Evolutionary conservation across 2,888 invertebrate species (phyloP), one percentile per base, ranked within the genome.

Genomic region (Diaperis boleti): DNA sequence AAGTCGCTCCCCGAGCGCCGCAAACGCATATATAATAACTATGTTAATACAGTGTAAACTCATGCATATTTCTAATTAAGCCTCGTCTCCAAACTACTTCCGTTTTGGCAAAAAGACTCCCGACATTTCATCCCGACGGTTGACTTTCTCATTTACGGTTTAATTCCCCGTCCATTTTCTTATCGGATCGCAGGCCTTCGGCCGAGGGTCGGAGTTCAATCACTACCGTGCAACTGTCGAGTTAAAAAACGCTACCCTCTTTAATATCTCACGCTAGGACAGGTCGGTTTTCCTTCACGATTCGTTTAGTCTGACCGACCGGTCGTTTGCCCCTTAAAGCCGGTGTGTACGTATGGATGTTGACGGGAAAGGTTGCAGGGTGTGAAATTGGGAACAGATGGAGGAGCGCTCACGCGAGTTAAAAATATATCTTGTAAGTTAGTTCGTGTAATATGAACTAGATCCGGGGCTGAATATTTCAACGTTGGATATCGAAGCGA

Each of bases 261-360:
- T 68, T 65, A 68, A 68, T 69, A 69, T 69, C 64, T 61, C 45
- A 44, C 63, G 66, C 62, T 69, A 45, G 65, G 67, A 66, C 66
- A 64, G 67, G 56, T 65, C 49, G 45, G 55, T 41, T 59, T 56
- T 61, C 57, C 11, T 45, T 52, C 52, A 41, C 52, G 52, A 39
- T 39, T 52, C 52, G 52, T 52, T 52, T 52, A 52, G 37, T 39
- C 22, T 14, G 39, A 13, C 39, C 39, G 14, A 29, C n/a, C n/a
- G n/a, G n/a, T n/a, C n/a, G n/a, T n/a, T n/a, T n/a, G n/a, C n/a
- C n/a, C n/a, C n/a, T n/a, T n/a, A n/a, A n/a, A n/a, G n/a, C n/a
- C n/a, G n/a, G n/a, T n/a, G n/a, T n/a, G n/a, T n/a, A n/a, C n/a
- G n/a, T n/a, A n/a, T n/a, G n/a, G n/a, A n/a, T n/a, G n/a, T n/a